Evolutionary conservation across 2,113 vertebrate species (phyloP).

Genomic region (Glaucomys volans): DNA sequence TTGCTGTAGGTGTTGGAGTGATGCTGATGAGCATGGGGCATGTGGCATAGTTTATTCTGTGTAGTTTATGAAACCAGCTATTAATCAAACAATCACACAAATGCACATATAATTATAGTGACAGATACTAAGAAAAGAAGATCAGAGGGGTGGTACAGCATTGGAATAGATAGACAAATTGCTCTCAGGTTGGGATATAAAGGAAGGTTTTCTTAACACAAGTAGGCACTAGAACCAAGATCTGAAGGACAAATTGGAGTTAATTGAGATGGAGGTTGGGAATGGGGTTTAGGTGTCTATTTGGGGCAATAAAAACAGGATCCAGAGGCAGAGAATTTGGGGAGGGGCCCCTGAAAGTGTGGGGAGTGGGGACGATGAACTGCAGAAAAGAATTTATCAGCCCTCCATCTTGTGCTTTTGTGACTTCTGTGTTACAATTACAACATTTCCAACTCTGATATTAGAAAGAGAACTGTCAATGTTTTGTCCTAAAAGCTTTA

Average conservation of each 20-base stretch:
- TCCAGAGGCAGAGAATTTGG: neutral
- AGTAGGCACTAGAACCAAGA: neutral
- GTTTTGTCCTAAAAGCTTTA: slow-evolving; percentile 4
- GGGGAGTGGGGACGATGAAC: neutral
- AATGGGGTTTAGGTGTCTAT: neutral
- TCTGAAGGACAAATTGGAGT: neutral
- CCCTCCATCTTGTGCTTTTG: neutral
- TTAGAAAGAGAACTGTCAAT: neutral
- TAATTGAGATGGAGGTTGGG: neutral
- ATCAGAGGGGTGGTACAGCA: neutral
- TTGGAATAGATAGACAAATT: neutral
- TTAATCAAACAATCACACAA: neutral
- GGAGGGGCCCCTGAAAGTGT: neutral
- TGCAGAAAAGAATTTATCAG: neutral
- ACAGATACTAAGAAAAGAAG: neutral
- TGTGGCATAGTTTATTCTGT: neutral
- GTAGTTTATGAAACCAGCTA: neutral
- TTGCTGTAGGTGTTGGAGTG: neutral
- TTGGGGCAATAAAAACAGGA: neutral
- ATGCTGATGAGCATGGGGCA: neutral
- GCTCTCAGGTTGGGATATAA: neutral
- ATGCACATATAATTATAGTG: neutral
- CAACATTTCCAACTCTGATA: neutral
- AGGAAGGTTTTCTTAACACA: neutral
- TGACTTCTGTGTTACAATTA: neutral